phyloP scores from a whole-genome alignment of 2,888 invertebrate species.

The Allophyes oxyacanthae region DNA sequence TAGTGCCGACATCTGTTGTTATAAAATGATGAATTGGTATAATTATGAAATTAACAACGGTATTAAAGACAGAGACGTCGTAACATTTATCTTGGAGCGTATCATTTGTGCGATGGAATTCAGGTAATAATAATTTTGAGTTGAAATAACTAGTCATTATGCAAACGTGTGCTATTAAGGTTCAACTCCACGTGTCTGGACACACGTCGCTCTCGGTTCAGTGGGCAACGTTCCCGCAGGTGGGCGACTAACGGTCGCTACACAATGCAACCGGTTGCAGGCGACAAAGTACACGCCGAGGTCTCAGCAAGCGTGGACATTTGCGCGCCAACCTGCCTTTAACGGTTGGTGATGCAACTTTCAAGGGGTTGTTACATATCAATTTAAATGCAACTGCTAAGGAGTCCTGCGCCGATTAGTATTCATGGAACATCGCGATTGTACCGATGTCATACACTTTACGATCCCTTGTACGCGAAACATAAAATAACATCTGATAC shows the following conservation, averaged over 20 bases:
- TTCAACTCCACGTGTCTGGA: conserved; percentile 70
- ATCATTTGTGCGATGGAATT: conserved; percentile 16
- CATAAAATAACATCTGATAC: conserved; percentile 10
- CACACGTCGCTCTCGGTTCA: conserved; percentile 84
- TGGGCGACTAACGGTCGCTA: conserved; percentile 85
- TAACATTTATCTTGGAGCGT: conserved; percentile 39
- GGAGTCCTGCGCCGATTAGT: conserved; percentile 29
- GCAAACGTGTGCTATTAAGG: conserved; percentile 64
- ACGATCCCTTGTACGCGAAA: conserved; percentile 14
- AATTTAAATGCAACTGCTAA: conserved; percentile 43
- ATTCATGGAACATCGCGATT: conserved; percentile 39
- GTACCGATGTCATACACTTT: conserved; percentile 18
- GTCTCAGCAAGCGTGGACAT: conserved; percentile 57
- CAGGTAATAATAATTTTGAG: conserved; percentile 32
- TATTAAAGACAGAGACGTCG: conserved; percentile 31
- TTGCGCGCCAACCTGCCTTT: conserved; percentile 62
- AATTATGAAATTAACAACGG: conserved; percentile 47
- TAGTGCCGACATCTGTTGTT: conserved; percentile 40
- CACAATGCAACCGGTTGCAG: conserved; percentile 69
- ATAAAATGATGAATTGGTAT: conserved; percentile 38
- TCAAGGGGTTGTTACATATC: conserved; percentile 42
- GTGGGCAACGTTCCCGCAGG: conserved; percentile 82
- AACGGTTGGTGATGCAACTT: conserved; percentile 59
- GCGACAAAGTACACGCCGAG: conserved; percentile 59
- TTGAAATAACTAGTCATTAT: conserved; percentile 54